Conservation (phyloP, 2,797 vertebrate species). For the Bufotes viridis region DNA sequence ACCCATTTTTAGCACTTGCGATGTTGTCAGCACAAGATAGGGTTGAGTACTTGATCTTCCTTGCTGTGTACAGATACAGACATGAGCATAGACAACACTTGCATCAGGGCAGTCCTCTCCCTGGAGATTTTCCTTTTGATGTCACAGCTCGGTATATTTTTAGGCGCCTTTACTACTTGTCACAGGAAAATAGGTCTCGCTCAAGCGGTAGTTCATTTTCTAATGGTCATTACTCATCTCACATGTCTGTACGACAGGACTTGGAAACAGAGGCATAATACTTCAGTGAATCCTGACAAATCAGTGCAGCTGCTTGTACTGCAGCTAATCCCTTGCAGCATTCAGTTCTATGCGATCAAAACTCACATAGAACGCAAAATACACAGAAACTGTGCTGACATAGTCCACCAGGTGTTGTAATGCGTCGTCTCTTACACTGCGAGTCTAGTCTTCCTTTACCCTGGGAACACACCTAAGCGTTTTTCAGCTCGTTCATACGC, state of each 20-base stretch:
- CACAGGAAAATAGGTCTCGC: not conserved
- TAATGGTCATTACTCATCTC: not conserved
- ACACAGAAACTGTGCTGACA: not conserved
- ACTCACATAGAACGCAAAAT: not conserved
- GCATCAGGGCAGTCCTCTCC: not conserved
- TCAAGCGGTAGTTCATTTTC: not conserved
- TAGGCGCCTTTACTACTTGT: constrained; percentile 8
- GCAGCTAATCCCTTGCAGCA: not conserved
- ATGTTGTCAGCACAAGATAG: not conserved
- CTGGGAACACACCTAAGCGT: too few species aligned
- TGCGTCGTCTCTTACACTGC: not conserved
- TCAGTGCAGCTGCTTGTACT: not conserved
- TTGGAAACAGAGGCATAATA: not conserved
- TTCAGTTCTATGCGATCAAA: not conserved
- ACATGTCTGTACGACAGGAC: not conserved
- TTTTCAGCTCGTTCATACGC: too few species aligned
- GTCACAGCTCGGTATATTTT: constrained; percentile 27
- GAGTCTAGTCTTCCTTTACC: not conserved
- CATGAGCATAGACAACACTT: not conserved
- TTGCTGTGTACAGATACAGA: not conserved
- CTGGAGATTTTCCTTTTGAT: constrained; percentile 26
- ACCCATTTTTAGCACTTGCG: not conserved
- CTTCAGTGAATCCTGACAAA: constrained; percentile 9
- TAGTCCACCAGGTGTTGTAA: not conserved
- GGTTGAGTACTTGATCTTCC: not conserved